Percentiles rank a stretch among this genome's conserved stretches.
Evolutionary conservation across 2,797 vertebrate species (phyloP).

Genomic region (Dryobates pubescens): DNA sequence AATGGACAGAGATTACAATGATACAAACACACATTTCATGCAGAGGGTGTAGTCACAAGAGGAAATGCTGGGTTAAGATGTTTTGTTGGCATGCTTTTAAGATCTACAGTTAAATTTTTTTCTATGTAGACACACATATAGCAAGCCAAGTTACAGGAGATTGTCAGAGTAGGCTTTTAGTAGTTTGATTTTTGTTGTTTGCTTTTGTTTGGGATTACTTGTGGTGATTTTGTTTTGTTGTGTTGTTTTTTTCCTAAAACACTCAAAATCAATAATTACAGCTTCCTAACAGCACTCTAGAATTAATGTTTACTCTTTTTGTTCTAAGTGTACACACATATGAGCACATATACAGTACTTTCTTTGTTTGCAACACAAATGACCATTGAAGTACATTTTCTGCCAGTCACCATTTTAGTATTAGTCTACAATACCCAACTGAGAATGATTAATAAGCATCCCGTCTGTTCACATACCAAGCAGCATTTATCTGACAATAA

Average conservation of each 20-base stretch:
- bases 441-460: constrained; percentile 23
- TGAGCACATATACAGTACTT: background rate
- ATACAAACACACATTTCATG: background rate
- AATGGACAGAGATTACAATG: background rate
- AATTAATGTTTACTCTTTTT: background rate
- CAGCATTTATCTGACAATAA: constrained; percentile 29
- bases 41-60: background rate
- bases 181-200: background rate
- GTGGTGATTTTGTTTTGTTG: too few species aligned
- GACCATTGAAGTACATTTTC: background rate
- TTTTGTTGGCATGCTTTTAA: background rate
- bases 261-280: background rate
- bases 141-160: background rate
- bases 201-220: background rate
- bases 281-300: background rate
- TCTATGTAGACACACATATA: background rate
- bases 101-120: background rate
- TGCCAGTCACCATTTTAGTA: background rate
- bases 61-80: background rate
- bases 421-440: background rate
- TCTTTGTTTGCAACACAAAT: constrained; percentile 7
- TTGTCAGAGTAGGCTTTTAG: background rate
- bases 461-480: background rate
- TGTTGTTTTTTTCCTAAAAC: background rate
- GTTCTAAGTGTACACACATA: background rate